Base-by-base conservation (phyloP, 2,888 invertebrate species). In the Pediacus dermestoides region DNA sequence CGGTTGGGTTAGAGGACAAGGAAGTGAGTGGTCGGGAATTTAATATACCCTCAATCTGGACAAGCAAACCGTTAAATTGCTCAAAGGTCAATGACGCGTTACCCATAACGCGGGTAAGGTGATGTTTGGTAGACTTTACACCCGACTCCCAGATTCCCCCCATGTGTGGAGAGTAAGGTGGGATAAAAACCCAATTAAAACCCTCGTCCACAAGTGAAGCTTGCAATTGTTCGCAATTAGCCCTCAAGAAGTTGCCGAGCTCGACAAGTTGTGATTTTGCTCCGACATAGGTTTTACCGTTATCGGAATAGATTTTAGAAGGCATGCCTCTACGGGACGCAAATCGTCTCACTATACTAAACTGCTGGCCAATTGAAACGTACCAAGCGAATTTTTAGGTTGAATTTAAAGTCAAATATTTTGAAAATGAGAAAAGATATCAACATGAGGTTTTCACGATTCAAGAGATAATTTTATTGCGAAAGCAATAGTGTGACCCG, bases 1-100 rank as follows among this genome's bases (percentile, higher is more conserved):
- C 47, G 12, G 33, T 31, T 12, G 46, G 48, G 35, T 51, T 39
- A 11, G 31, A 27, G 12, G 49, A 45, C 16, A 47, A 14, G 2
- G 44, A 44, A n/a, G 36, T 30, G 7, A 49, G 13, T 3, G 52
- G 44, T 28, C 46, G 35, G 3, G 44, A 50, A 23, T 50, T 46
- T 28, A 47, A 21, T 13, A 41, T 30, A 11, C 36, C 39, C 30
- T 51, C 51, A 23, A 49, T 44, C 36, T 45, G 37, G 6, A 23
- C 22, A 14, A 51, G 8, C 2, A 49, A 9, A 2, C 42, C 49
- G 30, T 34, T 36, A n/a, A 44, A 28, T 15, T 42, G 31, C 32
- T 48, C 44, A 28, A 28, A 50, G 4, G 34, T 44, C 15, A 48
- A 32, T 2, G 11, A 3, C 16, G 31, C 13, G 12, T 45, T 33